Conservation (phyloP, 2,797 vertebrate genomes). For the Characodon lateralis region DNA sequence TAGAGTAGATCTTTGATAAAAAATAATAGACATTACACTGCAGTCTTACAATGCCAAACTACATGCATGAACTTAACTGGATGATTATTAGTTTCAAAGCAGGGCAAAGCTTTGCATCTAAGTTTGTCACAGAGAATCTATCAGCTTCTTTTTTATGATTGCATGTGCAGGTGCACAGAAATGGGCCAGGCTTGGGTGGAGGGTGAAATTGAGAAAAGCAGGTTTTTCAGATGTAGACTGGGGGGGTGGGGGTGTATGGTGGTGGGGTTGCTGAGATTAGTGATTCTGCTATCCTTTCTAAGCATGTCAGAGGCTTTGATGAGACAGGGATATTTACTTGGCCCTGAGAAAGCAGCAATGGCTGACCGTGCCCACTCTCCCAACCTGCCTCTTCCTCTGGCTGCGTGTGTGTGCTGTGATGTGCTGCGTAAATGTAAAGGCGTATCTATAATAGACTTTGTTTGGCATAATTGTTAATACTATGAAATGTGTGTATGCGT, state of each 20-base stretch:
- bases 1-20: slow-evolving; percentile 31
- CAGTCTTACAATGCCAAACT: slow-evolving; percentile 11
- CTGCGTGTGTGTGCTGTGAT: slow-evolving; percentile 33
- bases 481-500: slow-evolving; percentile 39
- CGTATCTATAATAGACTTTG: slow-evolving; percentile 28
- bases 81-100: slow-evolving; percentile 32
- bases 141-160: slow-evolving; percentile 36
- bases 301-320: slow-evolving; percentile 75
- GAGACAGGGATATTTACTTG: slow-evolving; percentile 68
- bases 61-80: slow-evolving; percentile 21
- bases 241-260: slow-evolving; percentile 2
- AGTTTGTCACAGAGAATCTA: slow-evolving; percentile 26
- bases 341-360: slow-evolving; percentile 65
- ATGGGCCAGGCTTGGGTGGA: slow-evolving; percentile 1
- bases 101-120: slow-evolving; percentile 16
- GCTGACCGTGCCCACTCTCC: slow-evolving; percentile 69
- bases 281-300: slow-evolving; percentile 65
- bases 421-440: slow-evolving; percentile 18
- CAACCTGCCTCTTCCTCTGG: slow-evolving; percentile 59
- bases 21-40: slow-evolving; percentile 24
- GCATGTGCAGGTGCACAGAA: slow-evolving; percentile 56
- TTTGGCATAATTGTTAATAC: slow-evolving; percentile 43
- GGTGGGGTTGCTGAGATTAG: slow-evolving; percentile 62
- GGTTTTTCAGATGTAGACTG: slow-evolving; percentile 50
- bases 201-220: slow-evolving; percentile 41